Conservation (phyloP, 2,888 invertebrate species). For the Philhelius pedissequus region DNA sequence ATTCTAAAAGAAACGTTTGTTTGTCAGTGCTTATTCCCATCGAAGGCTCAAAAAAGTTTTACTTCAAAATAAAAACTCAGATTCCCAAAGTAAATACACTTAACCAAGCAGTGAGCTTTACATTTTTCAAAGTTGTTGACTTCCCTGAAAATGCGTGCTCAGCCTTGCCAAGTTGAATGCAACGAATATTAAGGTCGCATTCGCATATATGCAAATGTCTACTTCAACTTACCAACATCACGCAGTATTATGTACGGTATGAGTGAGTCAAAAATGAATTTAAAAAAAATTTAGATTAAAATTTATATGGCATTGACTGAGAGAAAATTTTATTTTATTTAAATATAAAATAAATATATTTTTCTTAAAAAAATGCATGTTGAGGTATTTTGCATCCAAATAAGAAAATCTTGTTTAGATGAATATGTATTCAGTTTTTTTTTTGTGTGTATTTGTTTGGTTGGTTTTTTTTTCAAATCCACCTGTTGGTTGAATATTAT, state of each 20-base stretch:
- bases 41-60: too few relatives aligned
- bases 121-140: constrained; percentile 4
- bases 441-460: neutral
- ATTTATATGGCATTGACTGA: constrained; percentile 3
- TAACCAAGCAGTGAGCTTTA: neutral
- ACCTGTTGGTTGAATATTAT: neutral
- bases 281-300: neutral
- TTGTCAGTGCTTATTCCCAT: too few relatives aligned
- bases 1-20: too few relatives aligned
- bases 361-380: neutral
- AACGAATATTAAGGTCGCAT: constrained; percentile 35
- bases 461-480: neutral
- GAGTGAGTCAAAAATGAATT: neutral
- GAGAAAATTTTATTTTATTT: constrained; percentile 30
- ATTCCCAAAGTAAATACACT: neutral
- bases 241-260: neutral
- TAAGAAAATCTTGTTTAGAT: neutral
- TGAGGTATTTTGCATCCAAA: neutral
- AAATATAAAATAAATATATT: constrained; percentile 13
- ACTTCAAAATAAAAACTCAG: too few relatives aligned
- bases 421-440: too few relatives aligned
- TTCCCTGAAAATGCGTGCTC: constrained; percentile 21
- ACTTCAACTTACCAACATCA: constrained; percentile 29
- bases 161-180: constrained; percentile 26
- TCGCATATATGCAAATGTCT: constrained; percentile 17